phyloP scores from a whole-genome alignment of 2,113 vertebrate species.

The Manacus vitellinus region DNA sequence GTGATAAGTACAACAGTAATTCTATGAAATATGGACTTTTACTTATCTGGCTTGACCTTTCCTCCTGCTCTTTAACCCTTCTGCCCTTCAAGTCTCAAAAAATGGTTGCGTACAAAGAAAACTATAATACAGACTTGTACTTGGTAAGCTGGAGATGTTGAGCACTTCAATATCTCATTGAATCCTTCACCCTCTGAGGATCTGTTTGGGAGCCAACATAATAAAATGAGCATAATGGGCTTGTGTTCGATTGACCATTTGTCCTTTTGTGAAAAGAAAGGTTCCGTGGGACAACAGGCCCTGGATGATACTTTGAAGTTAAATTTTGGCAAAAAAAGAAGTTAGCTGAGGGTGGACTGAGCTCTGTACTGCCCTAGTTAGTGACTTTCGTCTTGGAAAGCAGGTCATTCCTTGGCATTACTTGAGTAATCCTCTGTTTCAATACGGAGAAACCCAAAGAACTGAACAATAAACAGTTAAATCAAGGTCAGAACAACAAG shows the following conservation, averaged over 20 bases:
- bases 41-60: conserved; percentile 57
- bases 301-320: not conserved
- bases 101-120: not conserved
- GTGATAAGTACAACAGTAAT: conserved; percentile 66
- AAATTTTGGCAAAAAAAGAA: not conserved
- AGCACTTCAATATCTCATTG: not conserved
- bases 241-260: not conserved
- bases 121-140: not conserved
- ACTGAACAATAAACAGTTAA: not conserved
- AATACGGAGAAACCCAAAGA: not conserved
- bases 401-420: not conserved
- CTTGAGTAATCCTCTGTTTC: not conserved
- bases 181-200: not conserved
- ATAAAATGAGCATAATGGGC: not conserved
- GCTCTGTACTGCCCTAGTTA: not conserved
- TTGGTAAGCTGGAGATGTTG: conserved; percentile 24
- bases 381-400: not conserved
- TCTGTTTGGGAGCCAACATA: not conserved
- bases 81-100: conserved; percentile 42
- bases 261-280: not conserved
- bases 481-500: not conserved
- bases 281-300: not conserved
- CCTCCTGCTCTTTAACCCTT: conserved; percentile 47
- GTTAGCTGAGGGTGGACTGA: not conserved
- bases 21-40: conserved; percentile 63